Evolutionary conservation across 2,888 invertebrate genomes (phyloP).

Genomic region (Cyrtodaria siliqua): DNA sequence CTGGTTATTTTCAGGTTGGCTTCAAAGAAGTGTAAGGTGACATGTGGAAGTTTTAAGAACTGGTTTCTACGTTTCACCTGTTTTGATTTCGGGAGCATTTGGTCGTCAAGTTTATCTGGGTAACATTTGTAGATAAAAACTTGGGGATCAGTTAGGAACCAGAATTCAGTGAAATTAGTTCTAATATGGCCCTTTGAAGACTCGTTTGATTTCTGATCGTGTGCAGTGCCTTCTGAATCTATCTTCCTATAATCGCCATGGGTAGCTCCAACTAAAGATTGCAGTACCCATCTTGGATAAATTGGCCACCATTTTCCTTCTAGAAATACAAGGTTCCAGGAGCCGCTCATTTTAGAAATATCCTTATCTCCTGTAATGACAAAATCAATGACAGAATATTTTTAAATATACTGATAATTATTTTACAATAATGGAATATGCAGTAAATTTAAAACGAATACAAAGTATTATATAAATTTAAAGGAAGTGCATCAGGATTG

Average conservation of each 20-base stretch:
- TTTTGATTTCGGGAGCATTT: constrained; percentile 38
- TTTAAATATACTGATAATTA: no score
- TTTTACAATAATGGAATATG: no score
- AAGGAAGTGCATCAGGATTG: no score
- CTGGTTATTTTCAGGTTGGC: constrained; percentile 37
- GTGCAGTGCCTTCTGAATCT: no score
- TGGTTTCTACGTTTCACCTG: constrained; percentile 26
- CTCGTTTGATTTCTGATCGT: background rate
- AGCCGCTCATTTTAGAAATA: constrained; percentile 23
- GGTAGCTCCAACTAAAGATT: background rate
- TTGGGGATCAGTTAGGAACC: constrained; percentile 47
- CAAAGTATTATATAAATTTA: no score
- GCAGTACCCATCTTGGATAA: constrained; percentile 39
- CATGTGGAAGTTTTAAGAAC: constrained; percentile 39
- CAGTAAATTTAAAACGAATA: no score
- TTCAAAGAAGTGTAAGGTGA: constrained; percentile 32
- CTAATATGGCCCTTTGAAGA: background rate
- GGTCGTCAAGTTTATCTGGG: constrained; percentile 36
- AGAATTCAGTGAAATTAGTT: constrained; percentile 33
- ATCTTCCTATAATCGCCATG: background rate
- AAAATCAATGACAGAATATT: no score
- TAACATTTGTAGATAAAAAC: constrained; percentile 43
- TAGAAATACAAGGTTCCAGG: constrained; percentile 42
- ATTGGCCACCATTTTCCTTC: constrained; percentile 51
- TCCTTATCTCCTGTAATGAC: constrained; percentile 1